Evolutionary conservation across 2,797 vertebrate species (phyloP).

Genomic region (Okamejei kenojei): DNA sequence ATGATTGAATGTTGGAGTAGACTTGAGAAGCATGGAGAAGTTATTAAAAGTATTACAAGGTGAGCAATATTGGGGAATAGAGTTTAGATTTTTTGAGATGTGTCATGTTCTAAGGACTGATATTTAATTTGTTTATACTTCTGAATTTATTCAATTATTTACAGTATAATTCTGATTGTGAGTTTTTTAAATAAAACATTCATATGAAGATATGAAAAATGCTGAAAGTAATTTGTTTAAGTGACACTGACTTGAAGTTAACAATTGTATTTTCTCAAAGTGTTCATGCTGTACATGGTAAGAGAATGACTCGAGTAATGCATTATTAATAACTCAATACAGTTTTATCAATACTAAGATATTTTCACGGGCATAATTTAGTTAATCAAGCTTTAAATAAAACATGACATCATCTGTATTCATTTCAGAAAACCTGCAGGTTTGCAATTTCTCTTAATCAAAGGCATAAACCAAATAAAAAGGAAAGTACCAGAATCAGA

Average conservation of each 20-base stretch:
- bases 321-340: slow-evolving; percentile 21
- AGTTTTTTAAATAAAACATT: slow-evolving; percentile 7
- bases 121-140: background rate
- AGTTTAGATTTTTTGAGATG: background rate
- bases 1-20: too few species aligned
- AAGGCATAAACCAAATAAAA: background rate
- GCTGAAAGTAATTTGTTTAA: background rate
- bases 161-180: background rate
- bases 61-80: background rate
- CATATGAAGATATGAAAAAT: background rate
- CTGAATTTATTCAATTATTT: background rate
- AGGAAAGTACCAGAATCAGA: background rate
- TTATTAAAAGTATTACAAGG: background rate
- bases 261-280: slow-evolving; percentile 14
- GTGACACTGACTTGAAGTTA: background rate
- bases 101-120: background rate
- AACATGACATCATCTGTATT: background rate
- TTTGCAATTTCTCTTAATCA: background rate
- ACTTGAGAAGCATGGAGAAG: background rate
- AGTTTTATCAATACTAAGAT: slow-evolving; percentile 15
- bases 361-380: background rate
- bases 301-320: background rate
- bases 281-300: background rate
- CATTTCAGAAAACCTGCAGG: background rate
- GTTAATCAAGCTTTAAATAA: slow-evolving; percentile 16